Evolutionary conservation across 2,888 invertebrate species (phyloP), one percentile per base, ranked within the genome.

Genomic region (Clepsis dumicolana): DNA sequence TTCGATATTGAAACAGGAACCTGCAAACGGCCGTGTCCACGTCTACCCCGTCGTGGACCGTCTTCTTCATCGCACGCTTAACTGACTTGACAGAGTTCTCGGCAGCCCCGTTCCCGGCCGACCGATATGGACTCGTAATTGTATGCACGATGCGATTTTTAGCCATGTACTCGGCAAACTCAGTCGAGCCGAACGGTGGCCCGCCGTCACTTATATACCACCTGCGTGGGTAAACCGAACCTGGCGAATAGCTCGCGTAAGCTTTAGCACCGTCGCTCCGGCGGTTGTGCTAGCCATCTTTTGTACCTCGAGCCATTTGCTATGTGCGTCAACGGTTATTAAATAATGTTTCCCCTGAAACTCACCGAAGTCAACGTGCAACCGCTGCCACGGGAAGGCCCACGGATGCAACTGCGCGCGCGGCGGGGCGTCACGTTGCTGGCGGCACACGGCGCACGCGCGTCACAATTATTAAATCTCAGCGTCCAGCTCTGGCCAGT

Each of bases 301-400:
- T 7, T 73, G 62, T 1, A 68, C 74, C 35, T 80, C 75, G 1
- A 77, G 70, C 77, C 76, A 77, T 27, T 77, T 77, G 5, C 72
- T 66, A 32, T 72, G 64, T 0, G 76, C 74, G 56, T 77, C 75
- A 4, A 77, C 60, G 1, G 75, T 41, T 7, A 79, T 63, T 2
- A 78, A 48, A 38, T 73, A 79, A 18, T 69, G 64, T 24, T 71
- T 74, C 21, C 73, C 72, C 4, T 32, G 60, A 16, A 35, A 71
- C 14, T 71, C 71, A 21, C 18, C 48, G 18, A 48, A 48, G 10
- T 48, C 48, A 5, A 48, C 7, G 65, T 67, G 54, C 70, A 71
- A 70, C 14, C 70, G 72, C 52, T 68, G 71, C 16, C 52, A 52
- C 7, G 52, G 27, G 12, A 52, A 52, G 1, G n/a, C 8, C 52